Conservation (phyloP, 2,797 vertebrate species). For the Falco peregrinus region DNA sequence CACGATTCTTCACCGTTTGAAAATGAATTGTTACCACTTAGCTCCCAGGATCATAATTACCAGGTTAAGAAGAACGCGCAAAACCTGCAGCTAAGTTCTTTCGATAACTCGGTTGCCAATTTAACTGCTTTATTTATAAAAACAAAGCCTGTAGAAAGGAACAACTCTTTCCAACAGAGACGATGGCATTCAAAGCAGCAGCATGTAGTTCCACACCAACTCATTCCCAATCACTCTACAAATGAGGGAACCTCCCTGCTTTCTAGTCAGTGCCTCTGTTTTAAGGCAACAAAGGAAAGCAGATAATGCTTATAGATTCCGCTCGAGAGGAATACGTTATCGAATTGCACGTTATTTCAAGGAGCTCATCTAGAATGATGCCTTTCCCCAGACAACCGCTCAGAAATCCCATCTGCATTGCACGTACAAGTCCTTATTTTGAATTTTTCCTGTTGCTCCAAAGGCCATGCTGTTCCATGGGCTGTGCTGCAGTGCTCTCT, state of each 20-base stretch:
- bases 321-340: accelerated
- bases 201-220: background rate
- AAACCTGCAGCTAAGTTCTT: background rate
- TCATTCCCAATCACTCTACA: accelerated
- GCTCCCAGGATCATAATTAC: background rate
- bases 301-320: background rate
- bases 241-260: background rate
- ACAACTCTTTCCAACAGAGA: background rate
- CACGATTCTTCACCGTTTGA: conserved; percentile 12
- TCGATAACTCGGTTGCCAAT: background rate
- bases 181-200: accelerated
- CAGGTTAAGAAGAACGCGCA: background rate
- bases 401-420: background rate
- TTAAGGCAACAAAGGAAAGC: background rate
- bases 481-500: conserved; percentile 67
- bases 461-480: accelerated
- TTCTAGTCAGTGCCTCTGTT: background rate
- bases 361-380: background rate
- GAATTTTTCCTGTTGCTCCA: accelerated
- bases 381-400: background rate
- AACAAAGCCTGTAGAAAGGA: background rate
- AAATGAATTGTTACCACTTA: conserved; percentile 39
- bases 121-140: background rate
- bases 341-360: background rate
- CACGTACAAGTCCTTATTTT: accelerated